phyloP scores from a whole-genome alignment of 2,888 invertebrate genomes.

The Hipparchia sbordonii region DNA sequence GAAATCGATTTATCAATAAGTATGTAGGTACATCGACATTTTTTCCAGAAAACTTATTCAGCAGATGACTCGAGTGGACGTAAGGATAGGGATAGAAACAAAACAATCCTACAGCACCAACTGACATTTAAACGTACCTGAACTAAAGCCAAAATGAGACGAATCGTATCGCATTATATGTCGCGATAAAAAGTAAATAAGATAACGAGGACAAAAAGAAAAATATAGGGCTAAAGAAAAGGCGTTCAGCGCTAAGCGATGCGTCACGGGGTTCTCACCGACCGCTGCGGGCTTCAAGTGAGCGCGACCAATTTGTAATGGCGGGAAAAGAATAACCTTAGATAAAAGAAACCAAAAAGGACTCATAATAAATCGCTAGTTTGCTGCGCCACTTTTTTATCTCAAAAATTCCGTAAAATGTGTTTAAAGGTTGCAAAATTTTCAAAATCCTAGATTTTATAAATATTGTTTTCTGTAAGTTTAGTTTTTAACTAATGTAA shows the following conservation, averaged over 20 bases:
- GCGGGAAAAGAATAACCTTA: slow-evolving; percentile 53
- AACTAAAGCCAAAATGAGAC: slow-evolving; percentile 12
- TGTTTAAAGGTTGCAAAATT: no score
- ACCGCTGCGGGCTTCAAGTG: slow-evolving; percentile 53
- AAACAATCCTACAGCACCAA: background rate
- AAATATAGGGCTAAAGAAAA: slow-evolving; percentile 27
- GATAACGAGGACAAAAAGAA: slow-evolving; percentile 35
- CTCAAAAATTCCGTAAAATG: background rate
- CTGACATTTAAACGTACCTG: background rate
- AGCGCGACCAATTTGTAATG: slow-evolving; percentile 75
- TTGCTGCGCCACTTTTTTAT: background rate
- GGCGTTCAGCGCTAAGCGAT: slow-evolving; percentile 26
- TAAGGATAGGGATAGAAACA: no score
- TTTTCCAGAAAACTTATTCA: no score
- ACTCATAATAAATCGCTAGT: slow-evolving; percentile 15
- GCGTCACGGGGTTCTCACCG: slow-evolving; percentile 36
- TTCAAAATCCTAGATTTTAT: no score
- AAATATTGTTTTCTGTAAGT: no score
- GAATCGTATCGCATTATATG: slow-evolving; percentile 22
- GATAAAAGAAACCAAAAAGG: slow-evolving; percentile 1
- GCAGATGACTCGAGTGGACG: no score
- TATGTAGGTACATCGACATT: no score
- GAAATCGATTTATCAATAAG: no score
- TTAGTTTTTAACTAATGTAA: no score
- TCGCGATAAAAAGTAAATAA: slow-evolving; percentile 28